Base-by-base conservation (phyloP, 2,888 invertebrate genomes). In the Belgica antarctica region DNA sequence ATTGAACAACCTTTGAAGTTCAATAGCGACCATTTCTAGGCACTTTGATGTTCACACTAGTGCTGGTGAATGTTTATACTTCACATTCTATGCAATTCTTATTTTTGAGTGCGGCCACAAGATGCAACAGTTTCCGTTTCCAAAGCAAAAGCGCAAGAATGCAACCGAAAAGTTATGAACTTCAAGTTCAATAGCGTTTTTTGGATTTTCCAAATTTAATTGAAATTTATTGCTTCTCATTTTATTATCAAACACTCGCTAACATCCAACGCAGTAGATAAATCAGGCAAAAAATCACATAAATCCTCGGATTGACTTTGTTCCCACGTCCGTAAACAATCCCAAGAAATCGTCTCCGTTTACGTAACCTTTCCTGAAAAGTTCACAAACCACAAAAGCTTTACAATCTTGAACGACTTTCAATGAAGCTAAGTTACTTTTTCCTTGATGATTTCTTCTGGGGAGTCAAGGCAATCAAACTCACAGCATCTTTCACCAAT, bases 401-500 rank as follows among this genome's bases (percentile, higher is more conserved):
- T 34, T 41, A 10, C 12, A 41, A 5, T 41, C 41, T 12, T 3
- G 52, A 31, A 31, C 34, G 12, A 31, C 12, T 31, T 31, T 31
- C 12, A 31, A 17, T 17, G 52, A 52, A 52, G 12, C 22, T 41
- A 41, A 7, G 7, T 63, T 24, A 63, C 63, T 25, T 66, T 66
- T 28, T 47, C 47, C 28, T 46, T 47, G 1, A 17, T 19, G 7
- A 66, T 66, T 5, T 88, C 85, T 0, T 87, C 88, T 0, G 87
- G 87, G 0, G 87, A 87, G 79, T 93, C 92, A 74, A 92, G 82
- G 79, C 94, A 95, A 77, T 89, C 88, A 80, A 94, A 94, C 77
- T 94, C 90, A 78, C 94, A 94, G 81, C 94, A 95, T 71, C 89
- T 84, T 77, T 88, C 88, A 66, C 92, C 92, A 65, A 90, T 89